A percentile compares a stretch with the other conserved stretches of the same genome.
These are phyloP conservation scores for Tinea semifulvella DNA, from an alignment of 2,888 invertebrate genomes.

Conservation along the genomic window DNA sequence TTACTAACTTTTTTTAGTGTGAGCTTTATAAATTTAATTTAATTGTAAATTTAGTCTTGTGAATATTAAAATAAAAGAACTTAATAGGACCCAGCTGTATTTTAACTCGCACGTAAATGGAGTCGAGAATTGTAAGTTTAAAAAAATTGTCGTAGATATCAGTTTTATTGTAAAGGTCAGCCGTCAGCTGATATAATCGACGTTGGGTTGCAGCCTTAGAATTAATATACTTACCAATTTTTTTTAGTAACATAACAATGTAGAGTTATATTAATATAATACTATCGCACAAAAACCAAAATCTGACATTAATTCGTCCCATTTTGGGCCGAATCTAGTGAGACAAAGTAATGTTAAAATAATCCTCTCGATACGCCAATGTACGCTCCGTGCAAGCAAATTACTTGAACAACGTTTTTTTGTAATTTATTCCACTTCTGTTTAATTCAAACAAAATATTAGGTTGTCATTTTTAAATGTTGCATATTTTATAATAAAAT, in stretches of 20 bases:
- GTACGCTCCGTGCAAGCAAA: neutral
- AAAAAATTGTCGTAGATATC: neutral
- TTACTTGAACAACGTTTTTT: slow-evolving; percentile 6
- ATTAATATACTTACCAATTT: neutral
- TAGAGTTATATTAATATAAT: neutral
- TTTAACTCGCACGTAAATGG: neutral
- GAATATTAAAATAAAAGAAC: too few relatives aligned
- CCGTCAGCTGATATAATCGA: neutral
- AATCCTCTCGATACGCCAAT: neutral
- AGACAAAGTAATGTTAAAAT: too few relatives aligned
- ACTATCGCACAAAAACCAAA: neutral
- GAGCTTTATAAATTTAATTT: too few relatives aligned
- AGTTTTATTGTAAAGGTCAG: neutral
- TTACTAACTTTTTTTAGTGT: too few relatives aligned
- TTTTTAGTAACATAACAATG: neutral
- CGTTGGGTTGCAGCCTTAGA: neutral
- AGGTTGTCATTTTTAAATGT: too few relatives aligned
- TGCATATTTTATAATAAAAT: too few relatives aligned
- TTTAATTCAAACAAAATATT: too few relatives aligned
- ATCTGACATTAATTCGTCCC: neutral
- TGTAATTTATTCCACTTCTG: too few relatives aligned
- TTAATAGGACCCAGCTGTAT: too few relatives aligned
- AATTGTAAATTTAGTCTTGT: too few relatives aligned
- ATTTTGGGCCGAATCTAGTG: neutral
- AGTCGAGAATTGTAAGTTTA: neutral